These are phyloP conservation scores for Chrysolina haemoptera DNA, from an alignment of 2,888 invertebrate genomes.

Conservation along the genomic window DNA sequence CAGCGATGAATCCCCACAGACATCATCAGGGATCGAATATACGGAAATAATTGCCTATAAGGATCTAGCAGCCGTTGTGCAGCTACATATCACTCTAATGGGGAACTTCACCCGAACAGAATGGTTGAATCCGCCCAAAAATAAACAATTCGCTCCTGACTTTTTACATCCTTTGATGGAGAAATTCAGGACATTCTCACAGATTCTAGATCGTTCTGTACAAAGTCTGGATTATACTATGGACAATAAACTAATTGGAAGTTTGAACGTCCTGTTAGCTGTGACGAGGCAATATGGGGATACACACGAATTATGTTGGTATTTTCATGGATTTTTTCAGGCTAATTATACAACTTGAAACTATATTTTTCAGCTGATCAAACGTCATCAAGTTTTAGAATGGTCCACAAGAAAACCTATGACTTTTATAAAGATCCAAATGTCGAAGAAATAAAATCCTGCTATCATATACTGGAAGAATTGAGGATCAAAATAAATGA, in stretches of 20 bases:
- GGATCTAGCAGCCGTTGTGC: constrained; percentile 75
- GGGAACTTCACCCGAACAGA: constrained; percentile 74
- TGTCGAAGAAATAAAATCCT: constrained; percentile 82
- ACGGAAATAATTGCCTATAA: constrained; percentile 68
- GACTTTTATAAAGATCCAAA: constrained; percentile 91
- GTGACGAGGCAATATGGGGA: constrained; percentile 72
- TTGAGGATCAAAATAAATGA: constrained; percentile 76
- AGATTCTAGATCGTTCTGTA: constrained; percentile 72
- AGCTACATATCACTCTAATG: constrained; percentile 76
- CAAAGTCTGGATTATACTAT: constrained; percentile 72
- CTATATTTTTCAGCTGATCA: constrained; percentile 53
- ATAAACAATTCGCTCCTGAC: constrained; percentile 60
- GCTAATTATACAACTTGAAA: not conserved
- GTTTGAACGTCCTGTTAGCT: constrained; percentile 74
- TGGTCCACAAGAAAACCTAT: constrained; percentile 60
- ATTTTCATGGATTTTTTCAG: not conserved
- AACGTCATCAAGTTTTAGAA: constrained; percentile 53
- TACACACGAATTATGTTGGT: constrained; percentile 55
- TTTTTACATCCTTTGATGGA: constrained; percentile 73
- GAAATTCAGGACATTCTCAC: constrained; percentile 75
- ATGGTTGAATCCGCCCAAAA: constrained; percentile 73
- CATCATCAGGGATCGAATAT: constrained; percentile 20
- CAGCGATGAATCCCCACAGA: constrained; percentile 55
- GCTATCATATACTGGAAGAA: constrained; percentile 78
- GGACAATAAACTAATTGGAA: constrained; percentile 73